phyloP scores from a whole-genome alignment of 2,888 invertebrate species.

The Archaeoteleia sp. region DNA sequence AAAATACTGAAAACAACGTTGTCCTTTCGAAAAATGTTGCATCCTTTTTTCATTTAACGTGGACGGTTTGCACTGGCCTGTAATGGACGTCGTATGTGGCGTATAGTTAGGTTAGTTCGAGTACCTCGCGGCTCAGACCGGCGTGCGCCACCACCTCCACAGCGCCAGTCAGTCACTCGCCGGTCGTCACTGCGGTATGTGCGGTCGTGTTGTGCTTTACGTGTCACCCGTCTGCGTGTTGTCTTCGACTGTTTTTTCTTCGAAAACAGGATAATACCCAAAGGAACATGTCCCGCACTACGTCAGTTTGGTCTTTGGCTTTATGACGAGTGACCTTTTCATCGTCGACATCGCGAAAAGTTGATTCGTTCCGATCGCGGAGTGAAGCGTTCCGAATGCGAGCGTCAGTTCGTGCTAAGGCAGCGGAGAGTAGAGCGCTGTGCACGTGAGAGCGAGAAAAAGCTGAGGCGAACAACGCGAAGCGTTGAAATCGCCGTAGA shows the following conservation, averaged over 20 bases:
- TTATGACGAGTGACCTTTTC: background rate
- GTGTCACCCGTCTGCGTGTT: slow-evolving; percentile 5
- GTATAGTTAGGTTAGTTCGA: slow-evolving; percentile 1
- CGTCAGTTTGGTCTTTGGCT: too few species aligned
- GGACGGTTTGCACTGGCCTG: too few species aligned
- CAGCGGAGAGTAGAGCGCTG: slow-evolving; percentile 19
- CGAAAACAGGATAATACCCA: background rate
- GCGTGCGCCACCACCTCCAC: slow-evolving; percentile 36
- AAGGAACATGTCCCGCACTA: too few species aligned
- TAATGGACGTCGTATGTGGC: too few species aligned
- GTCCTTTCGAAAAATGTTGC: too few species aligned
- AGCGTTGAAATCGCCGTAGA: slow-evolving; percentile 29
- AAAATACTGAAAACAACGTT: too few species aligned
- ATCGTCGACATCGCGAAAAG: background rate
- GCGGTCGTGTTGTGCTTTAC: slow-evolving; percentile 3
- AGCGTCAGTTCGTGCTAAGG: slow-evolving; percentile 20
- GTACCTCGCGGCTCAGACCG: slow-evolving; percentile 19
- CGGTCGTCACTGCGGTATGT: slow-evolving; percentile 36
- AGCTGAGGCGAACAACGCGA: slow-evolving; percentile 14
- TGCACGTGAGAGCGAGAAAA: slow-evolving; percentile 33
- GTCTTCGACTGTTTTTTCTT: slow-evolving; percentile 6
- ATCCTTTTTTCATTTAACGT: too few species aligned
- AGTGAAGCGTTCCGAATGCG: slow-evolving; percentile 9
- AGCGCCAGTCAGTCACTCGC: slow-evolving; percentile 40
- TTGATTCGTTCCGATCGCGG: slow-evolving; percentile 7